phyloP scores from a whole-genome alignment of 2,797 vertebrate genomes.

The Mionectes olivaceus region DNA sequence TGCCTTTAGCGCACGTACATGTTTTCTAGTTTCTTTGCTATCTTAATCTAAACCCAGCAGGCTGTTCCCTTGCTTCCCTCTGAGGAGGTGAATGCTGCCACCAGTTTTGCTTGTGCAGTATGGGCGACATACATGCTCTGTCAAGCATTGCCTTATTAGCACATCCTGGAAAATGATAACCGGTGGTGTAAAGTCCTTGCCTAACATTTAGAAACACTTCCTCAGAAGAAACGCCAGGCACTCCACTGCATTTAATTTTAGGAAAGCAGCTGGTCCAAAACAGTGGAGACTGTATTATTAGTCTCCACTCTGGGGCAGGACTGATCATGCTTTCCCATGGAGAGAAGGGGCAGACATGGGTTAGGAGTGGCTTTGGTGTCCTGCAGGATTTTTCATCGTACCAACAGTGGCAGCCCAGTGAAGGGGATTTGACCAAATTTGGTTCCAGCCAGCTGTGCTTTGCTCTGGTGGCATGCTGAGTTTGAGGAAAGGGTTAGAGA shows the following conservation, averaged over 20 bases:
- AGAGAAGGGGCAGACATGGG: neutral
- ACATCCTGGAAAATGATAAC: constrained; percentile 60
- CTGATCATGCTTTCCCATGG: neutral
- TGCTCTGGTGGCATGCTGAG: neutral
- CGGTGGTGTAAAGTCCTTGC: neutral
- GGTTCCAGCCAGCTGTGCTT: neutral
- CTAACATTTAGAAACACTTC: constrained; percentile 63
- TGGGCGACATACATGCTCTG: fast-evolving
- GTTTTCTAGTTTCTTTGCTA: neutral
- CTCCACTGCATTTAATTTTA: constrained; percentile 62
- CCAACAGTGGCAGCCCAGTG: neutral
- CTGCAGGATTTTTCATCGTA: neutral
- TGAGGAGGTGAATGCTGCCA: neutral
- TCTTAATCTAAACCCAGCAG: neutral
- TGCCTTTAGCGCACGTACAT: neutral
- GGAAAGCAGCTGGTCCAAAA: constrained; percentile 58
- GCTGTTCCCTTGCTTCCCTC: neutral
- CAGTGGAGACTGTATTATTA: constrained; percentile 43
- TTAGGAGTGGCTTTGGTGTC: neutral
- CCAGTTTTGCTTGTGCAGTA: neutral
- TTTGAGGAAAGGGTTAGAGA: neutral
- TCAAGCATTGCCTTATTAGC: constrained; percentile 44
- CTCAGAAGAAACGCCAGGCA: constrained; percentile 50
- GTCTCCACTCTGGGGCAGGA: constrained; percentile 29
- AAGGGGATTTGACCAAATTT: neutral